Evolutionary conservation across 2,113 vertebrate species (phyloP), one percentile per base, ranked within the genome.

Genomic region (Psilopsiagon aymara): DNA sequence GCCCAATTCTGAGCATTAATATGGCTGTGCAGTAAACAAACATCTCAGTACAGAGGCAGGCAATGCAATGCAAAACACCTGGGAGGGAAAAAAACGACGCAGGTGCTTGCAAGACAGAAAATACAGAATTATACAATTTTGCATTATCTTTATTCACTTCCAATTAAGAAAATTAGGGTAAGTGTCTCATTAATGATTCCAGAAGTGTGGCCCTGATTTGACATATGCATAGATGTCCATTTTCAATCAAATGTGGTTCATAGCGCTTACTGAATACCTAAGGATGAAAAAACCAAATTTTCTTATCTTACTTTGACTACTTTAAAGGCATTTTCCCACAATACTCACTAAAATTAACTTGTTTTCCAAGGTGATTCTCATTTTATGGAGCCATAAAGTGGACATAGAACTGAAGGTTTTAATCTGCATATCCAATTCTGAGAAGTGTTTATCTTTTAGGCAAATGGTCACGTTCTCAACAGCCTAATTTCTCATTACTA

Each of bases 51-150:
- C 15, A 29, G 25, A 75, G 15, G 13, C 18, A 64, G 12, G 11
- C 33, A 68, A 87, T 10, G 8, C 6, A 68, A 23, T 85, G 20
- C 2, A 31, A 57, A 68, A 46, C 0, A 0, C 7, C 69, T 64
- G 11, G 4, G 7, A 68, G 24, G 3, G 2, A 70, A 7, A 7
- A 25, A 73, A 79, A 37, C 60, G 7, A 0, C 2, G 11, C 10
- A 19, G 20, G 25, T 0, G 3, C 12, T 64, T 82, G 3, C 5
- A 88, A 77, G 41, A 90, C 62, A 88, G 11, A 6, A 76, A 82
- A 52, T 20, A 11, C 1, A 7, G 25, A 68, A 35, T 55, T 68
- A 60, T 46, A 20, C 4, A 29, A 2, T 31, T n/a, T 84, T 73
- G 2, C 9, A 24, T 82, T 76, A 39, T 51, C 6, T 4, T 10